Conservation (phyloP, 2,113 vertebrate species). For the Dunckerocampus dactyliophorus region DNA sequence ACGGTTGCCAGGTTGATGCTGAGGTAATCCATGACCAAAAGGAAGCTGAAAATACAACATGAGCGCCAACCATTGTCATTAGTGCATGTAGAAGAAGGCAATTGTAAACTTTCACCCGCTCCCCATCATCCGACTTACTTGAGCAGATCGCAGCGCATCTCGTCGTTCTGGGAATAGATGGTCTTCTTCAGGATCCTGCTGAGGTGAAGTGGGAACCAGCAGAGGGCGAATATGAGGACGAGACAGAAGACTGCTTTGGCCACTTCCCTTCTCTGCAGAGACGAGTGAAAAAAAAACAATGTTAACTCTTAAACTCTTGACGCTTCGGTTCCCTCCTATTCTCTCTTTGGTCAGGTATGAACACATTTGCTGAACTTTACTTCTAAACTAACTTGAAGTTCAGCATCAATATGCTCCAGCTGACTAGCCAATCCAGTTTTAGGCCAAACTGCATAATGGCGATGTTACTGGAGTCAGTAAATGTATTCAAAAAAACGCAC, state of each 20-base stretch:
- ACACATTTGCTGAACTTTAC: no score
- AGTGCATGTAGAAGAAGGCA: no score
- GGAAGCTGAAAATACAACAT: constrained; percentile 74
- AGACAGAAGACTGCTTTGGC: constrained; percentile 97
- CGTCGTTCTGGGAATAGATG: constrained; percentile 72
- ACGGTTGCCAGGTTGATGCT: constrained; percentile 89
- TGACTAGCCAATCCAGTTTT: no score
- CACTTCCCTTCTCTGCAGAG: constrained; percentile 88
- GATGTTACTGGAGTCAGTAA: no score
- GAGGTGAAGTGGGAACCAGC: constrained; percentile 96
- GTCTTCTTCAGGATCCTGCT: constrained; percentile 89
- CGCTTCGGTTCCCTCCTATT: no score
- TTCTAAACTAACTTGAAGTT: no score
- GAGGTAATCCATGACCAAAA: constrained; percentile 89
- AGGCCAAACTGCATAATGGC: no score
- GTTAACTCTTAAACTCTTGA: no score
- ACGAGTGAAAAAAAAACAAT: neutral
- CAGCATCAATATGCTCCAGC: no score
- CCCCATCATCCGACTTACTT: constrained; percentile 72
- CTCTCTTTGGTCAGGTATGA: no score
- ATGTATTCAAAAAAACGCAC: no score
- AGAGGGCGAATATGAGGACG: constrained; percentile 94
- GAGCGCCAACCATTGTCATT: neutral
- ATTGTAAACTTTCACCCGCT: no score
- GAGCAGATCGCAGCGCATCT: constrained; percentile 83